Evolutionary conservation across 53 echinoderm and acorn worm genomes (phyloP).

Genomic region (Patiria pectinifera): DNA sequence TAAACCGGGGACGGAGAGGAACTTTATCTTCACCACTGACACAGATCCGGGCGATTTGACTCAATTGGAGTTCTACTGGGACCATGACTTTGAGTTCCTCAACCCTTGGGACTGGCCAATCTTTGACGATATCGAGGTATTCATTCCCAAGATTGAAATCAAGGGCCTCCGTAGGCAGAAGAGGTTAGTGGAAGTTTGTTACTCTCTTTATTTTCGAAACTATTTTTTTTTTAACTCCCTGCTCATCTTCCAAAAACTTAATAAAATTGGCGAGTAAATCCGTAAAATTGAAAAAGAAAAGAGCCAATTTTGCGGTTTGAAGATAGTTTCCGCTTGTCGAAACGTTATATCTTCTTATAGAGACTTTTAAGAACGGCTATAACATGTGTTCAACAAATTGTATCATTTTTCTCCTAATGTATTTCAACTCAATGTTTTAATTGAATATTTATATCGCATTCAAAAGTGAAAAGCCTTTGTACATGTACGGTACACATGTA

Average conservation of each 20-base stretch:
- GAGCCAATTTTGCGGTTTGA: too few relatives aligned
- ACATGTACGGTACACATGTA: too few relatives aligned
- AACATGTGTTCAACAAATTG: too few relatives aligned
- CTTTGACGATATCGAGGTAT: constrained; percentile 65
- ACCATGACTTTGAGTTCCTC: constrained; percentile 45
- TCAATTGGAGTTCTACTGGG: constrained; percentile 62
- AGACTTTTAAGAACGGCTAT: too few relatives aligned
- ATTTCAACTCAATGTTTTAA: too few relatives aligned
- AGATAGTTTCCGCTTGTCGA: too few relatives aligned
- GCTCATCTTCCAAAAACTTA: neutral
- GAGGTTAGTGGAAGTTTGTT: constrained; percentile 36
- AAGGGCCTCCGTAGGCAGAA: constrained; percentile 12
- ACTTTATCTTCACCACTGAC: constrained; percentile 53
- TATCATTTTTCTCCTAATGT: too few relatives aligned
- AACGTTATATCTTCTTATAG: too few relatives aligned
- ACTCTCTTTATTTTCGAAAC: neutral
- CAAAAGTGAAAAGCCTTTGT: too few relatives aligned
- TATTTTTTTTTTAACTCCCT: neutral
- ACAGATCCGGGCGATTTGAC: constrained; percentile 59
- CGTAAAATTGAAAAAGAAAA: too few relatives aligned
- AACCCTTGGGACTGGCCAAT: constrained; percentile 73
- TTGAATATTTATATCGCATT: too few relatives aligned
- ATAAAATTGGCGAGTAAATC: too few relatives aligned
- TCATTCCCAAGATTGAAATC: constrained; percentile 29
- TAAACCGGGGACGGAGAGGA: constrained; percentile 42